These are phyloP conservation scores for Lithosia quadra DNA, from an alignment of 2,888 invertebrate species.

Conservation along the genomic window DNA sequence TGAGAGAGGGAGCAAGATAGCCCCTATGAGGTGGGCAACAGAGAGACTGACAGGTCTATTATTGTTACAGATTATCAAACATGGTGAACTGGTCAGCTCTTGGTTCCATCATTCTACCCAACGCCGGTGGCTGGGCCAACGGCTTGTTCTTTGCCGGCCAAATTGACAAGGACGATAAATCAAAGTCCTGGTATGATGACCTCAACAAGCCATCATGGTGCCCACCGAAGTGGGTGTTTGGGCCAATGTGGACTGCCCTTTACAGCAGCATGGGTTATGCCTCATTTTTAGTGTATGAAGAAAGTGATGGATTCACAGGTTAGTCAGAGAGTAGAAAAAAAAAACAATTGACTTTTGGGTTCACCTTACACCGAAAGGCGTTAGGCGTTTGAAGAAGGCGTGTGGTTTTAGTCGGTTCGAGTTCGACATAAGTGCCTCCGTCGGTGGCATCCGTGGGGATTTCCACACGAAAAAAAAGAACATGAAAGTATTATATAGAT, in stretches of 20 bases:
- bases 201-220: conserved; percentile 88
- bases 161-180: conserved; percentile 77
- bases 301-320: conserved; percentile 92
- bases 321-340: too few relatives aligned
- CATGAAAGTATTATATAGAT: too few relatives aligned
- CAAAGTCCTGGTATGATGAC: conserved; percentile 72
- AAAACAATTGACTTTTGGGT: too few relatives aligned
- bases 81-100: conserved; percentile 74
- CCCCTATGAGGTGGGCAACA: too few relatives aligned
- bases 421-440: too few relatives aligned
- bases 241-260: conserved; percentile 92
- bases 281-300: conserved; percentile 93
- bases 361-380: too few relatives aligned
- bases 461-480: too few relatives aligned
- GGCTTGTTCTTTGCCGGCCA: conserved; percentile 89
- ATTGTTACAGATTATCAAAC: conserved; percentile 49
- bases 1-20: too few relatives aligned
- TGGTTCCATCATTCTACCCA: conserved; percentile 69
- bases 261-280: conserved; percentile 95
- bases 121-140: conserved; percentile 80
- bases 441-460: too few relatives aligned
- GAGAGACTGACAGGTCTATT: too few relatives aligned
- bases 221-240: conserved; percentile 94
- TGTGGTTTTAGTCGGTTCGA: too few relatives aligned
- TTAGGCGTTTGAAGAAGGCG: too few relatives aligned